Evolutionary conservation across 2,888 invertebrate genomes (phyloP).

Genomic region (Nymphalis polychloros): DNA sequence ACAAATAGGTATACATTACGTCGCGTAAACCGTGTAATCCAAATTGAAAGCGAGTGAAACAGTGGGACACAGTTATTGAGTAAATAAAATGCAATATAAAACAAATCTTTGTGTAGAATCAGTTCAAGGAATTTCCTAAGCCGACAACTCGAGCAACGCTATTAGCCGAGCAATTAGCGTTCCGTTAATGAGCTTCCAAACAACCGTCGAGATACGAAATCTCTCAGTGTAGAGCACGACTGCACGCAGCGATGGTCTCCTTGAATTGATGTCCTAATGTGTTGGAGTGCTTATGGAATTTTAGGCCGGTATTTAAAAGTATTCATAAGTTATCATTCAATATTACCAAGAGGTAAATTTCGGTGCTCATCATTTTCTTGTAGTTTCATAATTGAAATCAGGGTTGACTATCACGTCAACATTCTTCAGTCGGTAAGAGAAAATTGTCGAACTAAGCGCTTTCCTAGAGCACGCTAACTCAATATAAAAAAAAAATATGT

Average conservation of each 20-base stretch:
- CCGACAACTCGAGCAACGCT: slow-evolving; percentile 62
- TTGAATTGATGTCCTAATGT: slow-evolving; percentile 57
- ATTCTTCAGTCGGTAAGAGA: no score
- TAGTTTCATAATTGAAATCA: no score
- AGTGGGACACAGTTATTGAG: neutral
- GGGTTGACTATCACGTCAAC: no score
- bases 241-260: slow-evolving; percentile 49
- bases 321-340: neutral
- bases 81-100: slow-evolving; percentile 35
- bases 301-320: slow-evolving; percentile 45
- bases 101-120: slow-evolving; percentile 57
- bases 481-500: no score
- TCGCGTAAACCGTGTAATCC: no score
- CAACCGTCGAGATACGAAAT: slow-evolving; percentile 58
- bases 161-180: slow-evolving; percentile 76
- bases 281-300: slow-evolving; percentile 56
- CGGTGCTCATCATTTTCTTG: no score
- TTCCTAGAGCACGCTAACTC: no score
- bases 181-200: slow-evolving; percentile 72
- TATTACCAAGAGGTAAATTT: neutral
- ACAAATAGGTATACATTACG: no score
- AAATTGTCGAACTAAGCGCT: no score
- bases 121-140: slow-evolving; percentile 73
- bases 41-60: no score
- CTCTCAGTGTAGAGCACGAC: slow-evolving; percentile 40